Percentiles rank a stretch among this genome's conserved stretches.
Conservation (phyloP, 1,140 invertebrate species). For the Cherax quadricarinatus region DNA sequence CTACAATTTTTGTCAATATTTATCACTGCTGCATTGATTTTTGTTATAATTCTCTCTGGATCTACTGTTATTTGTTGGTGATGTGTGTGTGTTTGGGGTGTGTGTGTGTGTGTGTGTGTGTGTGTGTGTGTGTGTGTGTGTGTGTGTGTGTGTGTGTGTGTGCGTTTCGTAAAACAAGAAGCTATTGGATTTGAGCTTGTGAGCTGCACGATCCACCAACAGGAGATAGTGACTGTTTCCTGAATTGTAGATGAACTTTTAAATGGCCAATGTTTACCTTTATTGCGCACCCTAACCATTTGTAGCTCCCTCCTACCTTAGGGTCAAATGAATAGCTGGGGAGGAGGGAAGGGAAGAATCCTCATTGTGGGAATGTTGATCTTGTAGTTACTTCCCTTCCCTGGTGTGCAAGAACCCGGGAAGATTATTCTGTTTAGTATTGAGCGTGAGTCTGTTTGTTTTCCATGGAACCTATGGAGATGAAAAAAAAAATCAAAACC, state of each 20-base stretch:
- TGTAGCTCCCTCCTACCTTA: constrained; percentile 6
- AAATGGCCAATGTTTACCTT: constrained; percentile 48
- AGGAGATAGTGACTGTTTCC: constrained; percentile 30
- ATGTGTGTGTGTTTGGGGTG: not conserved
- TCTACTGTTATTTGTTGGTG: too few relatives aligned
- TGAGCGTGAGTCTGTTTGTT: too few relatives aligned
- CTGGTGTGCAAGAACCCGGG: too few relatives aligned
- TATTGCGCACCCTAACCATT: constrained; percentile 23
- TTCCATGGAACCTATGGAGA: too few relatives aligned
- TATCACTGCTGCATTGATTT: too few relatives aligned
- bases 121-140: constrained; percentile 22
- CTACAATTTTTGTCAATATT: too few relatives aligned
- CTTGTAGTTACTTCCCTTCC: too few relatives aligned
- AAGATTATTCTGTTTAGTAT: too few relatives aligned
- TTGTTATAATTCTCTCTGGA: too few relatives aligned
- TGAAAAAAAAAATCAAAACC: too few relatives aligned
- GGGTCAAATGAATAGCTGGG: not conserved
- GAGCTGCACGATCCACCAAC: not conserved
- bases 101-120: constrained; percentile 37
- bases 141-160: not conserved
- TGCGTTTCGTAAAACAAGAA: not conserved
- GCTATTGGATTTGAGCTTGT: not conserved
- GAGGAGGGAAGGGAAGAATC: not conserved
- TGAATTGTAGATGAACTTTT: constrained; percentile 56
- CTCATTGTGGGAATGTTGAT: too few relatives aligned